Conservation (phyloP, 2,888 invertebrate species). For the Dasypogon diadema region DNA sequence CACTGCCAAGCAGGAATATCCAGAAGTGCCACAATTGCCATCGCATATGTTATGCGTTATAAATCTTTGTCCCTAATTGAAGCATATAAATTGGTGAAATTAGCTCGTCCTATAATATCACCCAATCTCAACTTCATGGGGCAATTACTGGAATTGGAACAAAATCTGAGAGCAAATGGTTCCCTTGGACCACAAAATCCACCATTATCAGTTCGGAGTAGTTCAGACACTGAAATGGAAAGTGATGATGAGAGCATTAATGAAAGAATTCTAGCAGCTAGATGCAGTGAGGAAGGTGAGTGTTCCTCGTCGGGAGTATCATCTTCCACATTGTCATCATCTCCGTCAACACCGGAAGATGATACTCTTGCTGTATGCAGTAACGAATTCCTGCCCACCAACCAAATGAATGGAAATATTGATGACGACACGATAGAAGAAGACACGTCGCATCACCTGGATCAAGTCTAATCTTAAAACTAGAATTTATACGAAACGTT, state of each 20-base stretch:
- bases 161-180: slow-evolving; percentile 72
- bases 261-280: slow-evolving; percentile 51
- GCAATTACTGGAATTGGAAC: slow-evolving; percentile 87
- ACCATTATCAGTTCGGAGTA: slow-evolving; percentile 54
- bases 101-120: slow-evolving; percentile 88
- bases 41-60: slow-evolving; percentile 94
- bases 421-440: slow-evolving; percentile 35
- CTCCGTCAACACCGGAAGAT: slow-evolving; percentile 35
- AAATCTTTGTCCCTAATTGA: slow-evolving; percentile 85
- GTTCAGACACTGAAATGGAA: slow-evolving; percentile 58
- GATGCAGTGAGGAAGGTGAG: slow-evolving; percentile 51
- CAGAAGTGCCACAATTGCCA: slow-evolving; percentile 93
- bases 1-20: slow-evolving; percentile 97
- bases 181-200: slow-evolving; percentile 61
- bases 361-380: slow-evolving; percentile 3
- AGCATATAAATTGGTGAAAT: slow-evolving; percentile 88
- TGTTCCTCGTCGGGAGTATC: slow-evolving; percentile 47
- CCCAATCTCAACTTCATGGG: slow-evolving; percentile 96
- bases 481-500: not conserved
- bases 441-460: slow-evolving; percentile 30
- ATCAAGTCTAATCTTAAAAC: slow-evolving; percentile 30
- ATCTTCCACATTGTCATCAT: slow-evolving; percentile 33
- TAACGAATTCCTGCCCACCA: slow-evolving; percentile 16
- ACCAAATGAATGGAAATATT: slow-evolving; percentile 26
- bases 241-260: slow-evolving; percentile 58